phyloP scores from a whole-genome alignment of 2,797 vertebrate species.

The Myripristis jacobus region DNA sequence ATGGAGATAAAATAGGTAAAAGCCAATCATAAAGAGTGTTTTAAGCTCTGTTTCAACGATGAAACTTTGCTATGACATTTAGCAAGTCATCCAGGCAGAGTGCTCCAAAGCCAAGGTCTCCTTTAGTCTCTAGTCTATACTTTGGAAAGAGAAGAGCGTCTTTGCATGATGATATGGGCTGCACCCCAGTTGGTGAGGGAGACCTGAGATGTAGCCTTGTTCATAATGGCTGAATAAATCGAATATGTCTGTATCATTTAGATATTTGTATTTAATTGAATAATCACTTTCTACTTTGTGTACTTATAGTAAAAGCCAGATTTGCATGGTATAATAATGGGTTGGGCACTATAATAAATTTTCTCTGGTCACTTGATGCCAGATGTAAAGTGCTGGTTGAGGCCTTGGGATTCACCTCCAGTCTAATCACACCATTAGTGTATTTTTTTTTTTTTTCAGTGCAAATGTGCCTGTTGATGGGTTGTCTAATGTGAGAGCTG shows the following conservation, averaged over 20 bases:
- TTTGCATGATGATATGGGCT: too few species aligned
- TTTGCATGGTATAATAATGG: constrained; percentile 2
- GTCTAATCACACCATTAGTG: constrained; percentile 78
- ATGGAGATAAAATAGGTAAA: too few species aligned
- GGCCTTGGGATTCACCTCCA: constrained; percentile 77
- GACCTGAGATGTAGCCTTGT: too few species aligned
- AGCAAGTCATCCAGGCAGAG: too few species aligned
- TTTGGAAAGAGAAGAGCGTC: too few species aligned
- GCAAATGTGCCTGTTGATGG: constrained; percentile 81
- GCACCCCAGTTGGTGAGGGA: too few species aligned
- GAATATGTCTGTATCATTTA: not conserved
- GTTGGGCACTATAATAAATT: constrained; percentile 28
- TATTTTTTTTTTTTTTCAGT: constrained; percentile 53
- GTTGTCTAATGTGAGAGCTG: constrained; percentile 79
- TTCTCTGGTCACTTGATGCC: constrained; percentile 40
- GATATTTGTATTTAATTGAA: constrained; percentile 19
- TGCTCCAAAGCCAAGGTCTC: too few species aligned
- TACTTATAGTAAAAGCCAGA: constrained; percentile 18
- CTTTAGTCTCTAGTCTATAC: too few species aligned
- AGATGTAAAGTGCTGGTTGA: constrained; percentile 65
- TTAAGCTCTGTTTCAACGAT: too few species aligned
- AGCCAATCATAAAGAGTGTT: too few species aligned
- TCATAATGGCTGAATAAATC: constrained; percentile 12
- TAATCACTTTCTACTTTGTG: not conserved
- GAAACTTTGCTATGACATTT: too few species aligned